Base-by-base conservation (phyloP, 2,797 vertebrate genomes). In the Hydrolagus colliei region DNA sequence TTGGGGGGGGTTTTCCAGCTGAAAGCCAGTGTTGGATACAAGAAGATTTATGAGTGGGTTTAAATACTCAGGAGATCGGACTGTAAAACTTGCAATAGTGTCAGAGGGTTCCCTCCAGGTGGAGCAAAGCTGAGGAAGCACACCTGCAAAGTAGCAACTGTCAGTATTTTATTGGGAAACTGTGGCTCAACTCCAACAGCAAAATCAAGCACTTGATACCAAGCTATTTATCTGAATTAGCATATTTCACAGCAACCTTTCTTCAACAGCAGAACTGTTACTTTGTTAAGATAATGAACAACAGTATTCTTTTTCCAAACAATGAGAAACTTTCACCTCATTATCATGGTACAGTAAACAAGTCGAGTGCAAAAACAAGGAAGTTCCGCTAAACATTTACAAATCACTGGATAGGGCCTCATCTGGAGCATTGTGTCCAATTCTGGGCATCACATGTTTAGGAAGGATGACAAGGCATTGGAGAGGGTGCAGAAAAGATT, bases 241-340 rank as follows among this genome's bases (percentile, higher is more conserved):
- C 27, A 80, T 65, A n/a, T 80, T 80, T 80, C 62, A 65, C 59
- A 80, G 27, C 27, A 22, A 9, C 5, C 22, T 80, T n/a, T n/a
- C 22, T 65, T 80, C 62, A 14, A 80, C 62, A 32, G 14, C 62
- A 80, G 61, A 1, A 80, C 63, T 65, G 61, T 80, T 80, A 80
- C 77, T 80, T 80, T 63, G 63, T 63, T 80, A 80, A 8, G 12
- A 80, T 65, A 65, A 12, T 80, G 13, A 63, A 80, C 77, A 80
- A 62, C 18, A 79, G n/a, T 61, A 65, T 80, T 80, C 77, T 63
- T 65, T 80, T 22, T 32, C 77, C 12, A 22, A 65, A 62, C 4
- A 9, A 79, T 27, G 22, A 16, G 22, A 7, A 52, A 9, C 13
- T 65, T 80, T 65, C 22, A 8, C 16, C 18, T 27, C 61, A 80